phyloP scores from a whole-genome alignment of 2,888 invertebrate genomes.

The Folsomia manolachei region DNA sequence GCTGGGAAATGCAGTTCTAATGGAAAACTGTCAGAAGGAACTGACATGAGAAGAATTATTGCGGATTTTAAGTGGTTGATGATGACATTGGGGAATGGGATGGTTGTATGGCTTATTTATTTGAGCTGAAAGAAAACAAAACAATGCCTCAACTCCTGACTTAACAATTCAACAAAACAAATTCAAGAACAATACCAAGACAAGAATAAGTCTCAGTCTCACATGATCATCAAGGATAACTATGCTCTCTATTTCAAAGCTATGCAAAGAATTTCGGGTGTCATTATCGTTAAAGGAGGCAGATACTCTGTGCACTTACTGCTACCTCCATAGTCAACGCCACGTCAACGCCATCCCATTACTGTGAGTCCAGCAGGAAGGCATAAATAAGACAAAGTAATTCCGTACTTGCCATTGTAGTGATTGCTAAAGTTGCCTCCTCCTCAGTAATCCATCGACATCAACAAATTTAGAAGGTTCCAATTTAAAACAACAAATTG shows the following conservation, averaged over 20 bases:
- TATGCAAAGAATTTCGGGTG: neutral
- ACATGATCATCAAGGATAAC: neutral
- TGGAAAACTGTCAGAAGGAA: constrained; percentile 19
- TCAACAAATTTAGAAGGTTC: too few species aligned
- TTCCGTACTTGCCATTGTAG: neutral
- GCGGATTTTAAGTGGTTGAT: constrained; percentile 26
- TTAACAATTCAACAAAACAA: constrained; percentile 7
- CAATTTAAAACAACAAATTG: too few species aligned
- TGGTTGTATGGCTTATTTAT: too few species aligned
- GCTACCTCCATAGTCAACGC: too few species aligned
- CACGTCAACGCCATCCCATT: neutral
- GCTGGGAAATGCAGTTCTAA: constrained; percentile 19
- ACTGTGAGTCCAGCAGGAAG: neutral
- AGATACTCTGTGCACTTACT: too few species aligned
- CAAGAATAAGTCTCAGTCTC: neutral
- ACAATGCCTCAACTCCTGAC: neutral
- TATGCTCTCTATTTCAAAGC: neutral
- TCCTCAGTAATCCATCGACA: too few species aligned
- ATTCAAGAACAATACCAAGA: constrained; percentile 3
- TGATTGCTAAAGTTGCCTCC: too few species aligned
- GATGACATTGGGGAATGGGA: constrained; percentile 16
- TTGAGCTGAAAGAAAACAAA: constrained; percentile 11
- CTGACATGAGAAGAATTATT: constrained; percentile 22
- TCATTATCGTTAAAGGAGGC: neutral
- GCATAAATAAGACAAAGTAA: neutral